These are phyloP conservation scores for Heptranchias perlo DNA, from an alignment of 2,113 vertebrate species.

Conservation along the genomic window DNA sequence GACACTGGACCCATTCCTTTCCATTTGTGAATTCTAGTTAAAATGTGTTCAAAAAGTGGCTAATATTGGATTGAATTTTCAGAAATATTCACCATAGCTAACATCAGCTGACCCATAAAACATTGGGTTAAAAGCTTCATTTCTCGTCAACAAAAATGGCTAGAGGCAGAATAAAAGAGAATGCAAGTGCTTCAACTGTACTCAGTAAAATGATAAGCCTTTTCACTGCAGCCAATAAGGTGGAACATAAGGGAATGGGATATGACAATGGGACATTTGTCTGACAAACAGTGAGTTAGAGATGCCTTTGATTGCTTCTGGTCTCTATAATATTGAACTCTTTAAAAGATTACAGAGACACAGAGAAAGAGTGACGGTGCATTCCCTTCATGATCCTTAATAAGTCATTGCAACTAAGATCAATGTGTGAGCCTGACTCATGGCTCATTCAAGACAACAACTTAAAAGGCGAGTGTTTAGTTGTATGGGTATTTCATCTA, in stretches of 20 bases:
- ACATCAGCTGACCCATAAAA: background rate
- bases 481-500: background rate
- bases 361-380: background rate
- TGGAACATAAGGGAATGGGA: background rate
- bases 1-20: background rate
- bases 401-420: conserved; percentile 49
- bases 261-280: background rate
- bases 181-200: conserved; percentile 1
- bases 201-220: conserved; percentile 8
- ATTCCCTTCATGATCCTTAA: conserved; percentile 46
- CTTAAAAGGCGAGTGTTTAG: background rate
- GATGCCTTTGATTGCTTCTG: background rate
- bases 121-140: background rate
- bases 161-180: background rate
- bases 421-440: background rate
- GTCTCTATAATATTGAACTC: background rate
- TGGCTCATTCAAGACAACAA: background rate
- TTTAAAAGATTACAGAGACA: background rate
- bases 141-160: background rate
- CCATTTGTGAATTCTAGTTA: background rate
- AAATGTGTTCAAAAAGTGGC: background rate
- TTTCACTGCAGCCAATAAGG: background rate
- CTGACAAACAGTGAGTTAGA: conserved; percentile 6
- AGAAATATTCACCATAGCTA: background rate
- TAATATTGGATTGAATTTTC: background rate